Evolutionary conservation across 1,140 invertebrate species (phyloP), one percentile per base, ranked within the genome.

Genomic region (Nautilus pompilius): DNA sequence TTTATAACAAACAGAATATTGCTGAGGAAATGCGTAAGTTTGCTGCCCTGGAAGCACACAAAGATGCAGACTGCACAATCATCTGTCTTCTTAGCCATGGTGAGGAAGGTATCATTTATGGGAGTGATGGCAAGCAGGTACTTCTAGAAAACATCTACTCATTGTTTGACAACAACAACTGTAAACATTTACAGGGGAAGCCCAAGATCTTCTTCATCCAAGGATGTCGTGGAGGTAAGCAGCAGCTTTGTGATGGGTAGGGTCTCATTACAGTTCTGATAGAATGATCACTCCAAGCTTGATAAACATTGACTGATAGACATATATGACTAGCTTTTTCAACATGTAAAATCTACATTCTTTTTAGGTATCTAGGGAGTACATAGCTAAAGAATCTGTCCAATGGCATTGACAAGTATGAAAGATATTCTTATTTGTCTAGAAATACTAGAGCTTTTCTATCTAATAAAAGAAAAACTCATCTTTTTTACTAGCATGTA

Each of bases 131-230:
- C 8, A 66, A 73, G 22, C 71, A 71, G 36, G 68, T 81, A n/a
- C 61, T 72, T 3, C 60, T 81, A n/a, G 67, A 76, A 49, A 69
- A 70, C 10, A 63, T 80, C 2, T 75, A 79, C 34, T 53, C 68
- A 30, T 46, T 77, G 60, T 80, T 79, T 70, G 75, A 79, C 54
- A 78, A 77, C 54, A 69, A 60, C 6, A 71, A 75, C 33, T 80
- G 79, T 66, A 68, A 65, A 41, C 55, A 53, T 34, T 63, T 81
- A 34, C 60, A 71, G 10, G 72, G 72, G 15, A 81, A 80, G 64
- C 80, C 80, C 0, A 81, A 81, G 51, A 68, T 81, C 22, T 80
- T 81, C 49, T 68, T 81, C 15, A 73, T 81, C n/a, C 80, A 81
- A 49, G 77, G 77, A n/a, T 81, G 80, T 49, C 68, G 79, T 20